A percentile compares a stretch with the other conserved stretches of the same genome.
Evolutionary conservation across 2,797 vertebrate genomes (phyloP).

Genomic region (Ciconia nigra): DNA sequence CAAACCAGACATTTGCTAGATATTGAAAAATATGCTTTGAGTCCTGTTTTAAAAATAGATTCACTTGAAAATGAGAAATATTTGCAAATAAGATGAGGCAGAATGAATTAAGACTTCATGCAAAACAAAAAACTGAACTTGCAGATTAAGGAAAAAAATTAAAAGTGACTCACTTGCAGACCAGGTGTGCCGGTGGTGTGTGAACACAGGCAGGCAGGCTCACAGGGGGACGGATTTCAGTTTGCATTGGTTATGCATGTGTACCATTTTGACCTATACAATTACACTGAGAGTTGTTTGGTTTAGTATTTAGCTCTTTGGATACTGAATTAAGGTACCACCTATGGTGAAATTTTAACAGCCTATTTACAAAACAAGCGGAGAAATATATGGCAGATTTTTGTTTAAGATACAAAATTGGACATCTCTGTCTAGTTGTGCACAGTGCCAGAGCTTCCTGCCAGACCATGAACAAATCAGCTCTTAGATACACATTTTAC

Average conservation of each 20-base stretch:
- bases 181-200: not conserved
- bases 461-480: not conserved
- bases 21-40: not conserved
- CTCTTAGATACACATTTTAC: not conserved
- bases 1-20: not conserved
- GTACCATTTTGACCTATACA: not conserved
- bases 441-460: not conserved
- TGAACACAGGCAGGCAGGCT: not conserved
- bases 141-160: not conserved
- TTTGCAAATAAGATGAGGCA: constrained; percentile 47
- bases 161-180: not conserved
- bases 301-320: not conserved
- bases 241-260: not conserved
- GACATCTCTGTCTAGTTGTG: not conserved
- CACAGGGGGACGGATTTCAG: rapidly evolving
- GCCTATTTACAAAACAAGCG: not conserved
- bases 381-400: not conserved
- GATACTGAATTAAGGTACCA: not conserved
- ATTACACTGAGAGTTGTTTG: not conserved
- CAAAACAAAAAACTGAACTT: not conserved
- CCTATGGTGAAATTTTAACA: not conserved
- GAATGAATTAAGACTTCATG: not conserved
- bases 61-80: constrained; percentile 5
- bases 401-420: not conserved
- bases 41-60: constrained; percentile 27